A percentile compares a stretch with the other conserved stretches of the same genome.
These are phyloP conservation scores for Nilaparvata lugens DNA, from an alignment of 1,140 invertebrate species.

Conservation along the genomic window DNA sequence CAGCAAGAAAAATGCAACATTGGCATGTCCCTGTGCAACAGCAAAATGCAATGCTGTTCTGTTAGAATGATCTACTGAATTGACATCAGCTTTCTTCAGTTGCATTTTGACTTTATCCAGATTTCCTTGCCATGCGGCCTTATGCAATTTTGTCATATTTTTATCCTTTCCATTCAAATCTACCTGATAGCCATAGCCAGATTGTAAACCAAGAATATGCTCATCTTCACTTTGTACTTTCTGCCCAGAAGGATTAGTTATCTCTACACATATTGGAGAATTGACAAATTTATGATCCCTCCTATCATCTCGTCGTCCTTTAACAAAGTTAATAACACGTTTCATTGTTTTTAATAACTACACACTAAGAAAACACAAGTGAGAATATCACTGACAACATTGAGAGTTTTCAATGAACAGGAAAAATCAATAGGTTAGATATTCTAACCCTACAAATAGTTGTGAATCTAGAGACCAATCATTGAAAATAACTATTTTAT, in stretches of 20 bases:
- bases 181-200: constrained; percentile 26
- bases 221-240: constrained; percentile 25
- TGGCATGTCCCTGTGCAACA: constrained; percentile 29
- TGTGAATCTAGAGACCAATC: too few relatives aligned
- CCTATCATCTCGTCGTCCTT: constrained; percentile 29
- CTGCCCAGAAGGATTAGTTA: constrained; percentile 22
- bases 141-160: constrained; percentile 30
- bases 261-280: constrained; percentile 23
- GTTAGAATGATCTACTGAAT: constrained; percentile 26
- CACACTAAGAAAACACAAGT: not conserved
- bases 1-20: constrained; percentile 30
- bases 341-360: constrained; percentile 23
- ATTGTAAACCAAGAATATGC: constrained; percentile 22
- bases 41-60: constrained; percentile 32
- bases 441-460: too few relatives aligned
- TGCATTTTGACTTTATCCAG: constrained; percentile 29
- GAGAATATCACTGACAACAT: not conserved
- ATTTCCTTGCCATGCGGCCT: constrained; percentile 32
- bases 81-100: constrained; percentile 28
- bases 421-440: constrained; percentile 1
- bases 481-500: too few relatives aligned
- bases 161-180: constrained; percentile 31
- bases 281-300: constrained; percentile 23
- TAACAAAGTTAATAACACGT: constrained; percentile 33
- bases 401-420: not conserved